phyloP scores from a whole-genome alignment of 2,888 invertebrate species.

The Cyclophora punctaria region DNA sequence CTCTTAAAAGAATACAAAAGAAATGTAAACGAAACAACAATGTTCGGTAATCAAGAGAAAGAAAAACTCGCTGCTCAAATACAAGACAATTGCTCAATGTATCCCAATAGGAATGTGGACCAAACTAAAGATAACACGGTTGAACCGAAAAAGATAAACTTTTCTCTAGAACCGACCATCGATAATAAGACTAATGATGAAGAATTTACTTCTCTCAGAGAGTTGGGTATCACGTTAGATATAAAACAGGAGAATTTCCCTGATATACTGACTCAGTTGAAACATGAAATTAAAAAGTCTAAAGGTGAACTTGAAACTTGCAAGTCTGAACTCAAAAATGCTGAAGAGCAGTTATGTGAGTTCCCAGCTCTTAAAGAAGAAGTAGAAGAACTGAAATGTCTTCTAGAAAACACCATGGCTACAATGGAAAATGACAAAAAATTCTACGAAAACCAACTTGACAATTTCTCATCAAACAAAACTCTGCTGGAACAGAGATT shows the following conservation, averaged over 20 bases:
- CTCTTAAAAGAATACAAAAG: conserved; percentile 46
- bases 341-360: conserved; percentile 71
- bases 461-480: conserved; percentile 69
- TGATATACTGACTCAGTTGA: conserved; percentile 59
- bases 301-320: conserved; percentile 71
- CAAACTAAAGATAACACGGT: conserved; percentile 53
- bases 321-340: conserved; percentile 68
- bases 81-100: conserved; percentile 66
- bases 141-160: conserved; percentile 66
- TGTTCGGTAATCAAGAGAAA: conserved; percentile 46
- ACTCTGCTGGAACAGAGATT: conserved; percentile 72
- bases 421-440: conserved; percentile 72
- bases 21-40: conserved; percentile 62
- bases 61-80: conserved; percentile 50
- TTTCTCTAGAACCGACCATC: conserved; percentile 49
- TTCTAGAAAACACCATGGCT: conserved; percentile 66
- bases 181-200: conserved; percentile 55
- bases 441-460: conserved; percentile 73
- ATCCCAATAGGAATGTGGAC: conserved; percentile 60
- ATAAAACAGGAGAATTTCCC: conserved; percentile 60
- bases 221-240: conserved; percentile 67
- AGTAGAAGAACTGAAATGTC: conserved; percentile 61
- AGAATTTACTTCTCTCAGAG: conserved; percentile 68
- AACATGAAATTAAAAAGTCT: conserved; percentile 73
- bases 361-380: conserved; percentile 67